Evolutionary conservation across 35 echinoderm and acorn worm species (phyloP).

Genomic region (Heliocidaris erythrogramma): DNA sequence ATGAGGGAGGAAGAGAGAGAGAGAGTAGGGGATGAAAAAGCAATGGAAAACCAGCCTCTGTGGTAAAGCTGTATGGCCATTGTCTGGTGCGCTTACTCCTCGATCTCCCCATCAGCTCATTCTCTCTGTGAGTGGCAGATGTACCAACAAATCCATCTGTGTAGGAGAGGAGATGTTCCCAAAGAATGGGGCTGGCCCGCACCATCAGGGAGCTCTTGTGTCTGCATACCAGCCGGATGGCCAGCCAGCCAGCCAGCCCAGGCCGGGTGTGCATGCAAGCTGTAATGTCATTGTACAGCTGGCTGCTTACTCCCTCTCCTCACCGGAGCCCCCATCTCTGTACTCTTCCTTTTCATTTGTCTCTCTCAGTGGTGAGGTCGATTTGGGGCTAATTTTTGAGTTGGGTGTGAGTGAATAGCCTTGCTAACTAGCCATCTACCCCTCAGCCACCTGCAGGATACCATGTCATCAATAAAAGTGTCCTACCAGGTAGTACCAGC

Average conservation of each 20-base stretch:
- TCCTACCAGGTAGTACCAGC: neutral
- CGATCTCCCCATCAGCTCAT: neutral
- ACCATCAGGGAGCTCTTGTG: slow-evolving; percentile 3
- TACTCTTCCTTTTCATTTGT: neutral
- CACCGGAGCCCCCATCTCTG: neutral
- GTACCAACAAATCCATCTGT: slow-evolving; percentile 37
- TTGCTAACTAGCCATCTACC: slow-evolving; percentile 21
- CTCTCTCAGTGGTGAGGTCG: neutral
- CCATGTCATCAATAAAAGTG: neutral
- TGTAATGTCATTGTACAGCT: slow-evolving; percentile 34
- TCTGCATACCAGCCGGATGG: neutral
- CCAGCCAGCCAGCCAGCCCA: slow-evolving; percentile 14
- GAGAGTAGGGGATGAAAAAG: neutral
- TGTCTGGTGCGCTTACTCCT: slow-evolving; percentile 13
- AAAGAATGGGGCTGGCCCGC: neutral
- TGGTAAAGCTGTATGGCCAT: neutral
- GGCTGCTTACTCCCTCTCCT: neutral
- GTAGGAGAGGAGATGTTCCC: slow-evolving; percentile 18
- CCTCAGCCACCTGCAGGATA: slow-evolving; percentile 3
- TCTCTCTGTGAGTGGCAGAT: neutral
- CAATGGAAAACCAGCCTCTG: slow-evolving; percentile 7
- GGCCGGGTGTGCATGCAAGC: neutral
- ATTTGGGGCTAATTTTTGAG: neutral
- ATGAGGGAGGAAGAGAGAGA: neutral
- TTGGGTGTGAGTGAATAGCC: neutral